Evolutionary conservation across 2,888 invertebrate genomes (phyloP).

Genomic region (Archips xylosteana): DNA sequence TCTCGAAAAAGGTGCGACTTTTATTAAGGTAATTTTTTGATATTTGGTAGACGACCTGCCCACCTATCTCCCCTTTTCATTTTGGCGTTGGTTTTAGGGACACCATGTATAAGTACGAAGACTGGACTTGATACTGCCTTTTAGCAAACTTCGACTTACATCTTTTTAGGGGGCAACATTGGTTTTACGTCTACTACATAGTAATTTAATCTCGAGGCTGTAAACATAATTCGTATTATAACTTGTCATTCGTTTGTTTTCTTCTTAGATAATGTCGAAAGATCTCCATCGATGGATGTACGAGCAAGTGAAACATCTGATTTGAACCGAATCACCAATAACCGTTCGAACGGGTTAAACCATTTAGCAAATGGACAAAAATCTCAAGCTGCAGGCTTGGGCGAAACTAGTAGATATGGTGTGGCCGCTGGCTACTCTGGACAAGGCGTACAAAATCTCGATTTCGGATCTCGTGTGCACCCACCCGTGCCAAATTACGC

Average conservation of each 20-base stretch:
- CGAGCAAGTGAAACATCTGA: slow-evolving; percentile 6
- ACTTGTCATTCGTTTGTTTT: not conserved
- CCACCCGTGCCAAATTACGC: slow-evolving; percentile 20
- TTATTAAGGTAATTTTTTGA: too few species aligned
- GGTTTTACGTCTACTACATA: too few species aligned
- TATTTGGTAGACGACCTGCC: too few species aligned
- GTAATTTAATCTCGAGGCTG: too few species aligned
- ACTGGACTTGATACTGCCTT: too few species aligned
- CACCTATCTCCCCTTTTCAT: too few species aligned
- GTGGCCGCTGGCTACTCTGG: slow-evolving; percentile 10
- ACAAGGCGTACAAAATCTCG: slow-evolving; percentile 6
- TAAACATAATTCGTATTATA: too few species aligned
- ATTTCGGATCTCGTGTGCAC: slow-evolving; percentile 10
- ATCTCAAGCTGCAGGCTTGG: not conserved
- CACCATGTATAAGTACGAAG: too few species aligned
- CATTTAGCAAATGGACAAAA: slow-evolving; percentile 23
- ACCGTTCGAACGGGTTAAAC: slow-evolving; percentile 17
- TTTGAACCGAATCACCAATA: slow-evolving; percentile 6
- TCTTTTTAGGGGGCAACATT: too few species aligned
- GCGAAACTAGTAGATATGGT: slow-evolving; percentile 13
- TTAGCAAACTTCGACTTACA: too few species aligned
- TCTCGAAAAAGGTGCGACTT: too few species aligned
- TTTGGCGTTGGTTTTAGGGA: too few species aligned
- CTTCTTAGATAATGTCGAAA: slow-evolving; percentile 5
- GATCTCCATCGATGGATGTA: slow-evolving; percentile 5